Base-by-base conservation (phyloP, 2,888 invertebrate species). In the Mythimna pallens region DNA sequence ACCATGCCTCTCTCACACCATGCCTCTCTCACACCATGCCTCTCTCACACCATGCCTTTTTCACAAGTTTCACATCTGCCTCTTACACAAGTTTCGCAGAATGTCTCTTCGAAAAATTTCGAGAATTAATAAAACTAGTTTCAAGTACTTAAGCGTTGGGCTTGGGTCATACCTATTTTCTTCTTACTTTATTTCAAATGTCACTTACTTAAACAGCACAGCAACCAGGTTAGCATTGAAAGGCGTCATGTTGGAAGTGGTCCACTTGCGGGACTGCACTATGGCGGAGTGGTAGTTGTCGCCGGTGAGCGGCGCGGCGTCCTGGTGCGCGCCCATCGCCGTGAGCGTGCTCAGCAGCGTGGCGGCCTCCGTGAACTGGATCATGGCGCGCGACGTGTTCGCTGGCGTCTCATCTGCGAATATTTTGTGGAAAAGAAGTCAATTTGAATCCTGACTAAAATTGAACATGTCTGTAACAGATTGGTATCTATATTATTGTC, bases 211-310 rank as follows among this genome's bases (percentile, higher is more conserved):
- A 93, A 98, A 98, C 76, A 98, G 96, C 0, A 98, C 97, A 50
- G 98, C 98, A 34, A 97, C 97, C 12, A 98, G 89, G 92, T 98
- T 98, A 2, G 97, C 97, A 12, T 97, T 97, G 88, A 98, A 98
- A 0, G 98, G 98, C 73, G 97, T 95, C 79, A 98, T 96, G 10
- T 95, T 90, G 0, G 98, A 98, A 0, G 97, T 97, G 72, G 96
- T 94, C 98, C 98, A 98, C 65, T 97, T 95, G 65, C 98, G 96
- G 9, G 94, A 92, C 55, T 93, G 92, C 82, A 97, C 88, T 0
- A 81, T 40, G 12, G 89, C 88, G 0, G 93, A 91, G 81, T 96
- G 95, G 90, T 97, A 98, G 92, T 98, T 98, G 83, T 97, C 97
- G 0, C 98, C 97, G 0, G 97, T 97, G 20, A 98, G 93, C 0